Evolutionary conservation across 2,113 vertebrate species (phyloP), one percentile per base, ranked within the genome.

Genomic region (Chaetodon trifascialis): DNA sequence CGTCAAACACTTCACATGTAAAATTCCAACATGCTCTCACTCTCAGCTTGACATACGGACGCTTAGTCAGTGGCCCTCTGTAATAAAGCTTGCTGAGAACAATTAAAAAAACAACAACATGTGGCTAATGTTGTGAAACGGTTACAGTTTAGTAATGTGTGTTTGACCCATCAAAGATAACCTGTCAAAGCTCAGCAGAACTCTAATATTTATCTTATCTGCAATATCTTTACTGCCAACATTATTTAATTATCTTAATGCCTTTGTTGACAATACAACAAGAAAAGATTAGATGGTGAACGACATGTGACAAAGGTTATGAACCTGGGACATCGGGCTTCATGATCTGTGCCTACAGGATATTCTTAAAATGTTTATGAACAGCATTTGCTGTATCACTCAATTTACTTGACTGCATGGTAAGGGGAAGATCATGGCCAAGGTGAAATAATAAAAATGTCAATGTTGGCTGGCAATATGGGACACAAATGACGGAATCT

Each of bases 401-500:
- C 36, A 54, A 19, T 42, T 25, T 38, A 38, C 42, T 34, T 34
- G 17, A 25, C 36, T 1, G 30, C 14, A n/a, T 14, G 11, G n/a
- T 25, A n/a, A 16, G n/a, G 36, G 4, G 40, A 15, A 40, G 10
- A 21, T 55, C 34, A 54, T 2, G 11, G 46, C 73, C 21, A 73
- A n/a, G 54, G 52, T 58, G 36, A 56, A 67, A 54, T 56, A 19
- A 52, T 49, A 42, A 52, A 30, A 59, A 16, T 40, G 17, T n/a
- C 21, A 58, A 14, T 15, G 51, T 12, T 60, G 17, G 70, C n/a
- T 46, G 34, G 36, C 10, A 5, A 2, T 49, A 16, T 46, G 56
- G 36, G 21, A 64, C 16, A 19, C 4, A 80, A 79, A 55, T 19
- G 62, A 14, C 49, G 36, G 49, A 71, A 75, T 78, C 58, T 56